Evolutionary conservation across 2,888 invertebrate genomes (phyloP), one percentile per base, ranked within the genome.

Genomic region (Eristalis tenax): DNA sequence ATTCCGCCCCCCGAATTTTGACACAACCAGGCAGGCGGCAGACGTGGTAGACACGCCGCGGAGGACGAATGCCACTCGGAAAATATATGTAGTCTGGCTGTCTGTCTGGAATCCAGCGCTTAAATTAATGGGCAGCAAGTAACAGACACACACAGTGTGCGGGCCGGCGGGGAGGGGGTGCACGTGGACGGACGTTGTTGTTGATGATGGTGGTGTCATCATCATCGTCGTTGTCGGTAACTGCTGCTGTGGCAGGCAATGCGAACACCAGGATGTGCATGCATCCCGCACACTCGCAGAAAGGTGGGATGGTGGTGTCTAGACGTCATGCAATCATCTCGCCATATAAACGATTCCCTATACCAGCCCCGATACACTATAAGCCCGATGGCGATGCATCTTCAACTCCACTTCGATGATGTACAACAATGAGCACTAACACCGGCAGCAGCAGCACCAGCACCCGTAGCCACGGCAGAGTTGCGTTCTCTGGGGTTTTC

Each of bases 71-170:
- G 64, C 11, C 69, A 77, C 56, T 73, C 56, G 22, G 43, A 70
- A 40, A 70, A 76, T 65, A 76, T 59, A 61, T 73, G 40, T 40
- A 35, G 78, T 69, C 74, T 70, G 74, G 59, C 70, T 82, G 63
- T 65, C 79, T 77, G 71, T 77, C 77, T 77, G 66, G 26, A 22
- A 65, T 59, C 61, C 71, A 71, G 75, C 56, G 76, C 83, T 83
- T 56, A 84, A 84, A 84, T 84, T 84, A 84, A 84, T 84, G 79
- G 83, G 66, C 80, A 80, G 61, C 76, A 76, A 80, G 84, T 84
- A 80, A 84, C 80, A 84, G 75, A 80, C 75, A 70, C 75, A 63
- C 75, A 18, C 64, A 18, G 13, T n/a, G 28, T 10, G 26, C 26
- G 26, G n/a, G 26, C 26, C 26, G 22, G 26, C 2, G 11, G 22